Base-by-base conservation (phyloP, 2,113 vertebrate species). In the Grallaria varia region DNA sequence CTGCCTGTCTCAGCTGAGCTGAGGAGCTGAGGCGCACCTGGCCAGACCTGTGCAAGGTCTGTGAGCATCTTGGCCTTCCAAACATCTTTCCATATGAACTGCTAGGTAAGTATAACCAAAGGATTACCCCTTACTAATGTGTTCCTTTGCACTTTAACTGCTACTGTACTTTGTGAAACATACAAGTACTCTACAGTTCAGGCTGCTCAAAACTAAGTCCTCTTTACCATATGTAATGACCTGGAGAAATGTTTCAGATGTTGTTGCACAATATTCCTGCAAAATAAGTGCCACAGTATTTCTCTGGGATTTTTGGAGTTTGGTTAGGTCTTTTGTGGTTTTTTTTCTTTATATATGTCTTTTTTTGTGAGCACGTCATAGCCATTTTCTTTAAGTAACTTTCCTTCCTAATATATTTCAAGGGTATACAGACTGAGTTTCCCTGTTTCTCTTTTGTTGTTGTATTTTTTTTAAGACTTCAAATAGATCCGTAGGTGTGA, bases 11-110 rank as follows among this genome's bases (percentile, higher is more conserved):
- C 28, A 68, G 63, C 60, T 52, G 33, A 71, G 37, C n/a, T 66
- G 67, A 77, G n/a, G 28, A 56, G 27, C 6, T 71, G 33, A 55
- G 55, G 28, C 24, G 62, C 23, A 62, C 30, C 14, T 67, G 42
- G 8, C 31, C 50, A 35, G 50, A 21, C 25, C 28, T 0, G 0
- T 17, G 17, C 14, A 63, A 81, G 14, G 12, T 12, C 31, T 53
- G 1, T 40, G 14, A 28, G 24, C 6, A 6, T 22, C 50, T 20
- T 69, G 22, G 64, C 6, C 20, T 64, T 79, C 53, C 62, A 53
- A 64, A 58, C 4, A 53, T 25, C 22, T 85, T 76, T 91, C 28
- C 18, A 4, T 58, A 12, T 21, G 15, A 73, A 12, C 37, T n/a
- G 8, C 28, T 62, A 44, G 7, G 11, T 52, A 87, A 62, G 33